Conservation (phyloP, 2,113 vertebrate genomes). For the Dromas ardeola region DNA sequence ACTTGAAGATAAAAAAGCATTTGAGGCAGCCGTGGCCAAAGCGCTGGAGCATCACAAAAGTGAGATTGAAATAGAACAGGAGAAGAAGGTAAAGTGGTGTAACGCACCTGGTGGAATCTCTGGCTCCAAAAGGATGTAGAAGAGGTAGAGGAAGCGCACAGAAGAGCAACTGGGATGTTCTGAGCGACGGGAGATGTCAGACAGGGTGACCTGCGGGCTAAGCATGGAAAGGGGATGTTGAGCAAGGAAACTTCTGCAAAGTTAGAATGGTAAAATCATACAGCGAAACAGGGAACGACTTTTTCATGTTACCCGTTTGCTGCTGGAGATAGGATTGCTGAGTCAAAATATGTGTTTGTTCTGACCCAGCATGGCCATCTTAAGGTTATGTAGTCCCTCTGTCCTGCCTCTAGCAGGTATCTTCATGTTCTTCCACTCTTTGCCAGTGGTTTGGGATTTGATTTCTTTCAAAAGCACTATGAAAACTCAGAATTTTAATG, state of each 20-base stretch:
- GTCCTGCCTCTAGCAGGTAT: background rate
- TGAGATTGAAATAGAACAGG: slow-evolving; percentile 85
- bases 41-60: slow-evolving; percentile 81
- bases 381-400: background rate
- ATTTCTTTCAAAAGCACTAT: background rate
- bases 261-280: background rate
- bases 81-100: slow-evolving; percentile 82
- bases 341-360: background rate
- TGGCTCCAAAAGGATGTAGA: background rate
- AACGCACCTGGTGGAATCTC: background rate
- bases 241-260: background rate
- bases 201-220: background rate
- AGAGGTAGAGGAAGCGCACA: background rate
- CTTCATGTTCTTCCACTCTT: background rate
- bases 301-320: background rate
- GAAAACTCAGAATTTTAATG: background rate
- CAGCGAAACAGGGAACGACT: rapidly evolving
- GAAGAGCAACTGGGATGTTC: background rate
- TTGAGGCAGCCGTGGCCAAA: slow-evolving; percentile 82
- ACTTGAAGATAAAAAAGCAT: slow-evolving; percentile 82
- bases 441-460: background rate
- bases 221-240: background rate
- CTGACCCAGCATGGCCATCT: background rate
- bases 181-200: background rate
- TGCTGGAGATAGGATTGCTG: too few relatives aligned